Evolutionary conservation across 2,797 vertebrate genomes (phyloP).

Genomic region (Periophthalmus magnuspinnatus): DNA sequence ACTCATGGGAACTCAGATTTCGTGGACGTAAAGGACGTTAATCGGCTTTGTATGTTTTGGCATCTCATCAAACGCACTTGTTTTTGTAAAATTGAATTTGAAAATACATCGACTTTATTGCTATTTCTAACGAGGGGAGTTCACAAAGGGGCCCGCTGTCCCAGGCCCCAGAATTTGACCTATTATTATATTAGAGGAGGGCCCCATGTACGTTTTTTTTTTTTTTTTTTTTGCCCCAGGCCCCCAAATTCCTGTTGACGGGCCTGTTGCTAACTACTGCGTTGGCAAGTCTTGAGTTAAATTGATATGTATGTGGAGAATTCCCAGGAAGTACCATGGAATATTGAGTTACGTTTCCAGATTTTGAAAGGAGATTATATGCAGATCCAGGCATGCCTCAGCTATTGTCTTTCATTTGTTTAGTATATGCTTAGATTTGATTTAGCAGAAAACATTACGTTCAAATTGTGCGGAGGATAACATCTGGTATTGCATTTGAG

Average conservation of each 20-base stretch:
- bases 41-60: constrained; percentile 2
- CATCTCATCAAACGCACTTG: neutral
- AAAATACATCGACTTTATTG: neutral
- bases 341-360: constrained; percentile 60
- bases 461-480: constrained; percentile 67
- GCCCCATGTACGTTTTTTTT: too few relatives aligned
- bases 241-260: too few relatives aligned
- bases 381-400: constrained; percentile 52
- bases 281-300: constrained; percentile 48
- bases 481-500: constrained; percentile 66
- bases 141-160: too few relatives aligned
- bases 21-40: constrained; percentile 18
- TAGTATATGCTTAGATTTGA: constrained; percentile 58
- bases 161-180: too few relatives aligned
- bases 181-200: too few relatives aligned
- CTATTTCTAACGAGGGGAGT: too few relatives aligned
- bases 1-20: constrained; percentile 53
- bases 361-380: constrained; percentile 44
- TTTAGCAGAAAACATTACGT: constrained; percentile 54
- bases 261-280: constrained; percentile 42
- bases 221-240: too few relatives aligned
- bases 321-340: constrained; percentile 54
- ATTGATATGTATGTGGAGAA: constrained; percentile 53
- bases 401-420: constrained; percentile 64
- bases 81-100: constrained; percentile 13